These are phyloP conservation scores for Megaceryle alcyon DNA, from an alignment of 2,797 vertebrate genomes.

Conservation along the genomic window DNA sequence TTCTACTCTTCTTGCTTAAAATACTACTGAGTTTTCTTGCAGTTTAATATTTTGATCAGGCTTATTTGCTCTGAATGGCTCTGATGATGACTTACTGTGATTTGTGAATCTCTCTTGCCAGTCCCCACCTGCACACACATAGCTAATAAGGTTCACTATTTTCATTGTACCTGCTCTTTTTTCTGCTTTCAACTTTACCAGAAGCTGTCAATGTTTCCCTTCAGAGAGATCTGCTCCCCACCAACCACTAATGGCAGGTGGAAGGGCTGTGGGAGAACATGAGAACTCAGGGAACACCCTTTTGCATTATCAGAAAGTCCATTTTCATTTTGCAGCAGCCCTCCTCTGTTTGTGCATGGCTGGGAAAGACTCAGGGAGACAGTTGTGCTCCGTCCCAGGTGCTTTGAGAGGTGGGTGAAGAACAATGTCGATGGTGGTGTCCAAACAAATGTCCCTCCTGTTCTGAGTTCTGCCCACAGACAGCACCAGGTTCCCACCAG, in stretches of 20 bases:
- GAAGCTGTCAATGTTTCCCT: not conserved
- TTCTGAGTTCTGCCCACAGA: rapidly evolving
- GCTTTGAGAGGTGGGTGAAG: too few species aligned
- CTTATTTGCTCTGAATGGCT: not conserved
- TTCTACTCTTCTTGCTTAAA: not conserved
- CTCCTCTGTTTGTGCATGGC: rapidly evolving
- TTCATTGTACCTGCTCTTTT: not conserved
- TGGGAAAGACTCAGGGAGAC: not conserved
- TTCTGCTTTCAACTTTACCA: not conserved
- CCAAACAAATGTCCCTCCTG: not conserved
- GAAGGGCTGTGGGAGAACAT: not conserved
- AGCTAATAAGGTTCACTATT: not conserved
- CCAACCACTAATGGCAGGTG: not conserved
- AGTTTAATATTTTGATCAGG: not conserved
- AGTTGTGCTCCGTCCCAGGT: not conserved
- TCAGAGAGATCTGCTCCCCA: not conserved
- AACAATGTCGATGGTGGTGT: not conserved
- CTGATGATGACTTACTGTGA: not conserved
- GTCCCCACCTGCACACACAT: not conserved
- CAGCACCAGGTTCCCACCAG: rapidly evolving
- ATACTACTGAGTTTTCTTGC: not conserved
- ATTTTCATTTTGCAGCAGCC: not conserved
- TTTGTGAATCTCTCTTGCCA: not conserved
- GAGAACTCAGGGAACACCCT: not conserved
- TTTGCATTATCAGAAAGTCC: not conserved